Conservation (phyloP, 2,888 invertebrate genomes). For the Brachyptera risi region DNA sequence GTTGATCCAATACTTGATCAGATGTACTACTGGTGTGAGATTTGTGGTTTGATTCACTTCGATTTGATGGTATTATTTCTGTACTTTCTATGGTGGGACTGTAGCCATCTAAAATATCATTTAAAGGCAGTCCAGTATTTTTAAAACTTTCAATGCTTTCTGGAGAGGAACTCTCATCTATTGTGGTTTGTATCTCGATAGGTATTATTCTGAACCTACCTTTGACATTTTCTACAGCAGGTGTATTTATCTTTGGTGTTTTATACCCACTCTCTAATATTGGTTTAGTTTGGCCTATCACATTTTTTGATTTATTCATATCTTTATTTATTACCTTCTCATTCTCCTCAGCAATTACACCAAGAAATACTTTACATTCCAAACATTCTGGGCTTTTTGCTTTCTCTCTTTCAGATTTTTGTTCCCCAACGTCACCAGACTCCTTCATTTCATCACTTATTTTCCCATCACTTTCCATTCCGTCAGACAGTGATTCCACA, state of each 20-base stretch:
- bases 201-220: background rate
- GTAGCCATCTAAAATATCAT: background rate
- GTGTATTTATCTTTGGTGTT: background rate
- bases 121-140: background rate
- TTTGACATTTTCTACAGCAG: background rate
- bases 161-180: background rate
- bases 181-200: background rate
- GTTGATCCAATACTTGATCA: too few relatives aligned
- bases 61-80: too few relatives aligned
- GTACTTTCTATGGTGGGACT: too few relatives aligned
- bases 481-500: background rate
- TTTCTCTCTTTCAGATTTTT: background rate
- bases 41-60: background rate
- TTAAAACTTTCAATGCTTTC: background rate
- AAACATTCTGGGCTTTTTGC: slow-evolving; percentile 9
- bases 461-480: background rate
- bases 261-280: too few relatives aligned
- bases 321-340: background rate
- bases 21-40: background rate
- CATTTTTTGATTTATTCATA: background rate
- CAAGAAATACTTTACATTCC: slow-evolving; percentile 4
- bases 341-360: background rate
- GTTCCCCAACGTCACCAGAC: background rate
- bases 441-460: background rate
- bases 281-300: too few relatives aligned